Percentiles rank a stretch among this genome's conserved stretches.
Conservation (phyloP, 2,113 vertebrate species). For the Pipa parva region DNA sequence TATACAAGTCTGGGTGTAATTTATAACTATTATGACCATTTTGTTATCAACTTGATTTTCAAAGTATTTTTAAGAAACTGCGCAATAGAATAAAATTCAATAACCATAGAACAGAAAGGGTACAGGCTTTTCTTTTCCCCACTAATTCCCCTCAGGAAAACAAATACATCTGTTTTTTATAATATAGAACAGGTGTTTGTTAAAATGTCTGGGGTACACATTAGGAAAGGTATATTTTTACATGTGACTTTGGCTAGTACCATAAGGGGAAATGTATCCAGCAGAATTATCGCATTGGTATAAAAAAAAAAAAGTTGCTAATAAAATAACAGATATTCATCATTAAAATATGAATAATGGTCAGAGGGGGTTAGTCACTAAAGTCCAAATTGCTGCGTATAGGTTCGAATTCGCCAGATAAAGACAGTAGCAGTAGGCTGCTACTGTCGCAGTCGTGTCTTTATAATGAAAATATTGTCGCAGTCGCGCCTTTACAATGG, state of each 20-base stretch:
- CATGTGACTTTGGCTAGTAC: neutral
- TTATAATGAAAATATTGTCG: too few species aligned
- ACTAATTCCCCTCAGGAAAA: conserved; percentile 7
- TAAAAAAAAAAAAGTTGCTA: too few species aligned
- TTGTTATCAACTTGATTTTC: conserved; percentile 26
- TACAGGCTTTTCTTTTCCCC: neutral
- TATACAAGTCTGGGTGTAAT: conserved; percentile 8
- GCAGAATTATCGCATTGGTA: too few species aligned
- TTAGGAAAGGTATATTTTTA: neutral
- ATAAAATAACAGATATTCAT: too few species aligned
- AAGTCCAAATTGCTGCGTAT: too few species aligned
- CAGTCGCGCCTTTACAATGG: too few species aligned
- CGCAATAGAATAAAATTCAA: neutral
- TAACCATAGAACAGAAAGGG: neutral
- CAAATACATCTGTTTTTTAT: conserved; percentile 30
- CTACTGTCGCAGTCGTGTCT: too few species aligned
- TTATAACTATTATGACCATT: conserved; percentile 27
- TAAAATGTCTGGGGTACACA: conserved; percentile 10
- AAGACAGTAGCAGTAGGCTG: too few species aligned
- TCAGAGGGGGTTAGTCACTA: too few species aligned
- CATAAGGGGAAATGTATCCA: too few species aligned
- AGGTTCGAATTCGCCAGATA: too few species aligned
- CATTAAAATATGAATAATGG: too few species aligned
- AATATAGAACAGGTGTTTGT: conserved; percentile 34
- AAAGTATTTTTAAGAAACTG: conserved; percentile 14